phyloP scores from a whole-genome alignment of 2,113 vertebrate species.

The Leptodactylus fuscus region DNA sequence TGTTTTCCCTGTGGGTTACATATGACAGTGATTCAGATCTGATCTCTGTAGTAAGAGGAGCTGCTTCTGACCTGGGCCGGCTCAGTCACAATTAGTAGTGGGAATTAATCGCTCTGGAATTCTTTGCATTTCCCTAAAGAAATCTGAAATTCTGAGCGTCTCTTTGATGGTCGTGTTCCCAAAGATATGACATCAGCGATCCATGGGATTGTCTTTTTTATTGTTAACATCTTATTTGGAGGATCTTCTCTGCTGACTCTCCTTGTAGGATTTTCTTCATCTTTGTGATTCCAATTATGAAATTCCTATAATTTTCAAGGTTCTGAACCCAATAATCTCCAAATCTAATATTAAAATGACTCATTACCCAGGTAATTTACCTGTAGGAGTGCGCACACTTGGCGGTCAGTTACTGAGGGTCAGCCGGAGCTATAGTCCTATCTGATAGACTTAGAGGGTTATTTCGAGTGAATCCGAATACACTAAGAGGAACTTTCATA shows the following conservation, averaged over 20 bases:
- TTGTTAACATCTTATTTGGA: neutral
- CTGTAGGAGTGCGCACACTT: too few species aligned
- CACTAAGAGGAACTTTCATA: too few species aligned
- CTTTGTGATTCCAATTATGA: too few species aligned
- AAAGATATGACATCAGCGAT: conserved; percentile 18
- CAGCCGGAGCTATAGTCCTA: too few species aligned
- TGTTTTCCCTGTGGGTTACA: neutral
- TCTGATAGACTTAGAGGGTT: too few species aligned
- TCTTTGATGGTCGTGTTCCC: conserved; percentile 31
- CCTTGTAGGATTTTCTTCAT: neutral
- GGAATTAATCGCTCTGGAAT: conserved; percentile 32
- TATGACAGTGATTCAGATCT: conserved; percentile 27
- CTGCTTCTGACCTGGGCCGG: conserved; percentile 13
- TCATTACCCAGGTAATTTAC: too few species aligned
- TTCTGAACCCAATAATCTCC: too few species aligned
- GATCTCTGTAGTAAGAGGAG: neutral
- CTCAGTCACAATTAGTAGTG: conserved; percentile 35
- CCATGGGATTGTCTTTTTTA: neutral
- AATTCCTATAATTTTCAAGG: too few species aligned
- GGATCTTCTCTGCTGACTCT: neutral
- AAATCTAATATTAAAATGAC: too few species aligned
- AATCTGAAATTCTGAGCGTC: neutral
- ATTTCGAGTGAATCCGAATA: too few species aligned
- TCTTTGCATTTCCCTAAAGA: conserved; percentile 38
- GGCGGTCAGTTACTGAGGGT: too few species aligned